These are phyloP conservation scores for Tiphia femorata DNA, from an alignment of 2,888 invertebrate genomes.

Conservation along the genomic window DNA sequence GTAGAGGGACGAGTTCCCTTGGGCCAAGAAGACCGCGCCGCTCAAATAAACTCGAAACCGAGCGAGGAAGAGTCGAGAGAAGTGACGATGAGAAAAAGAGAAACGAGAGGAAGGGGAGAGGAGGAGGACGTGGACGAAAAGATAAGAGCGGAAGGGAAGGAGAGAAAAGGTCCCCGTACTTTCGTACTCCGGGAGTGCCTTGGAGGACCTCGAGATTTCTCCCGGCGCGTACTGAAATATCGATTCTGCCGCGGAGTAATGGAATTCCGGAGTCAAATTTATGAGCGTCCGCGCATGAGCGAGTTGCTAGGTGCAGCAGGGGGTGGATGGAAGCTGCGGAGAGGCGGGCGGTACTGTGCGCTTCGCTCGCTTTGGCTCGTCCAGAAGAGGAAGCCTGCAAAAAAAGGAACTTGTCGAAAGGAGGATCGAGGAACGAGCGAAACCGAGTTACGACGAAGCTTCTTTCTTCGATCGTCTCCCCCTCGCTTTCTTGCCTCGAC, in stretches of 20 bases:
- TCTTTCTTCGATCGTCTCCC: constrained; percentile 1
- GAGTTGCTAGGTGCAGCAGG: no score
- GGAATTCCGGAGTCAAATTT: constrained; percentile 63
- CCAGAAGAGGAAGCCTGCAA: not conserved
- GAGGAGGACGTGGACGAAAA: not conserved
- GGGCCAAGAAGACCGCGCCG: constrained; percentile 21
- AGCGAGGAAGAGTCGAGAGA: not conserved
- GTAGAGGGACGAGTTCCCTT: no score
- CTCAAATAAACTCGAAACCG: constrained; percentile 35
- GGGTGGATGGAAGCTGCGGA: no score
- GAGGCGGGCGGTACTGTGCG: constrained; percentile 24
- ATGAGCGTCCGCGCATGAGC: constrained; percentile 51
- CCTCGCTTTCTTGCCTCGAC: not conserved
- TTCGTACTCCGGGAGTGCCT: constrained; percentile 16
- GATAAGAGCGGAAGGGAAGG: not conserved
- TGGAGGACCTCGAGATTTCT: constrained; percentile 19
- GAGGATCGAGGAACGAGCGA: not conserved
- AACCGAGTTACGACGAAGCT: not conserved
- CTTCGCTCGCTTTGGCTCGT: constrained; percentile 11
- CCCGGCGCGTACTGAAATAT: constrained; percentile 23
- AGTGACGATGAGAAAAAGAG: not conserved
- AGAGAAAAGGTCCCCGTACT: not conserved
- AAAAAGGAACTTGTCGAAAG: constrained; percentile 7
- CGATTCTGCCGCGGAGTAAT: constrained; percentile 50
- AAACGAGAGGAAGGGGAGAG: not conserved